Percentiles rank a stretch among this genome's conserved stretches.
Evolutionary conservation across 2,888 invertebrate species (phyloP).

Genomic region (Eupithecia tripunctaria): DNA sequence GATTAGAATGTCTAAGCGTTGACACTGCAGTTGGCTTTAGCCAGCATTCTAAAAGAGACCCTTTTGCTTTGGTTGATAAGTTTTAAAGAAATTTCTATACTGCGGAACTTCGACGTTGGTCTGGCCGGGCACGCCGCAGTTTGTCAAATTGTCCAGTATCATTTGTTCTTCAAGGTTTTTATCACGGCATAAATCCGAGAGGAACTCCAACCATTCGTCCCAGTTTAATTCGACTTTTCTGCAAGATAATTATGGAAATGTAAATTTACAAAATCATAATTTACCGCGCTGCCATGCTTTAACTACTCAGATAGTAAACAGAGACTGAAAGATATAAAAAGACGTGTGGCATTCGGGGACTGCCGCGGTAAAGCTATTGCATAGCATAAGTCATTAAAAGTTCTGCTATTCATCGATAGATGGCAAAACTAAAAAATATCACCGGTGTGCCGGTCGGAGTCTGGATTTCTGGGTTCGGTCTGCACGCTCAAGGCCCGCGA

Average conservation of each 20-base stretch:
- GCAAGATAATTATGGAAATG: slow-evolving; percentile 34
- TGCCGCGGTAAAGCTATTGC: too few relatives aligned
- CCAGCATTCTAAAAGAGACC: background rate
- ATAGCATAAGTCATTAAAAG: too few relatives aligned
- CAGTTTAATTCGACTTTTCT: slow-evolving; percentile 68
- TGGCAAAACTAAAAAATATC: too few relatives aligned
- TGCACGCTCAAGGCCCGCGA: too few relatives aligned
- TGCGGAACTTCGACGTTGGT: slow-evolving; percentile 59
- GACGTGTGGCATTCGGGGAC: too few relatives aligned
- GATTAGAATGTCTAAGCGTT: background rate
- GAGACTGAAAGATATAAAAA: background rate
- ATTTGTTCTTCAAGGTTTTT: slow-evolving; percentile 57
- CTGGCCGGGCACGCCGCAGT: slow-evolving; percentile 70
- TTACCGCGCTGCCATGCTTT: background rate
- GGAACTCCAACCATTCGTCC: slow-evolving; percentile 65
- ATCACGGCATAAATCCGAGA: slow-evolving; percentile 59
- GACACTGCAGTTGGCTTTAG: background rate
- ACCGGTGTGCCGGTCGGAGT: too few relatives aligned
- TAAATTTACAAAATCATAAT: background rate
- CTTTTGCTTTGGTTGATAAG: slow-evolving; percentile 62
- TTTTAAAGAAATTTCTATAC: slow-evolving; percentile 64
- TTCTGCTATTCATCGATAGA: too few relatives aligned
- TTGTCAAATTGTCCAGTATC: slow-evolving; percentile 55
- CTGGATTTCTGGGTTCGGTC: too few relatives aligned
- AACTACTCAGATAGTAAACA: background rate